Percentiles rank a stretch among this genome's conserved stretches.
phyloP scores from a whole-genome alignment of 2,113 vertebrate species.

The Tretioscincus oriximinensis region DNA sequence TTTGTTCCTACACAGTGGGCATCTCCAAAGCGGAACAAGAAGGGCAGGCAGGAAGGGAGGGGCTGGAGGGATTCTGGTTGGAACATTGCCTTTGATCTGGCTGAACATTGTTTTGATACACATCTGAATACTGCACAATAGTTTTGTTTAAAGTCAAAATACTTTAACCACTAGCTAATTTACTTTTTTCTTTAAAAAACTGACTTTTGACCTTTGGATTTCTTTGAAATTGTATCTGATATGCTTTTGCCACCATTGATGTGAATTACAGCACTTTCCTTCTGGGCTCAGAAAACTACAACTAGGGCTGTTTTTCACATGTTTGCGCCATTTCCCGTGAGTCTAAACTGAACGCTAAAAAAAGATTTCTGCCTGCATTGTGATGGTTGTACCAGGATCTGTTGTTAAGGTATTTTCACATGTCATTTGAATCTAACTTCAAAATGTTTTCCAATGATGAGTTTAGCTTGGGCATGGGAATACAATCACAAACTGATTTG shows the following conservation, averaged over 20 bases:
- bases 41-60: too few relatives aligned
- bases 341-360: neutral
- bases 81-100: too few relatives aligned
- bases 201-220: too few relatives aligned
- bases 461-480: neutral
- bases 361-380: neutral
- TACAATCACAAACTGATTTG: slow-evolving; percentile 13
- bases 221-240: too few relatives aligned
- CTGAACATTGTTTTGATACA: too few relatives aligned
- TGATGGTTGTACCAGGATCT: neutral
- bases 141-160: too few relatives aligned
- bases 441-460: neutral
- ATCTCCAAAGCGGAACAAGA: too few relatives aligned
- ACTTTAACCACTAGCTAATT: too few relatives aligned
- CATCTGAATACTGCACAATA: too few relatives aligned
- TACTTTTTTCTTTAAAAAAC: too few relatives aligned
- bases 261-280: neutral
- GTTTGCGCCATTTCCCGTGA: neutral
- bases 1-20: neutral
- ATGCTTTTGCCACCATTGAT: too few relatives aligned
- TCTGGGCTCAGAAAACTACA: neutral
- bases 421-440: neutral
- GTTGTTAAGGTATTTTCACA: neutral
- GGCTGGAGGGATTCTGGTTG: too few relatives aligned
- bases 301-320: neutral